A percentile compares a stretch with the other conserved stretches of the same genome.
phyloP scores from a whole-genome alignment of 2,113 vertebrate species.

The Todiramphus chloris region DNA sequence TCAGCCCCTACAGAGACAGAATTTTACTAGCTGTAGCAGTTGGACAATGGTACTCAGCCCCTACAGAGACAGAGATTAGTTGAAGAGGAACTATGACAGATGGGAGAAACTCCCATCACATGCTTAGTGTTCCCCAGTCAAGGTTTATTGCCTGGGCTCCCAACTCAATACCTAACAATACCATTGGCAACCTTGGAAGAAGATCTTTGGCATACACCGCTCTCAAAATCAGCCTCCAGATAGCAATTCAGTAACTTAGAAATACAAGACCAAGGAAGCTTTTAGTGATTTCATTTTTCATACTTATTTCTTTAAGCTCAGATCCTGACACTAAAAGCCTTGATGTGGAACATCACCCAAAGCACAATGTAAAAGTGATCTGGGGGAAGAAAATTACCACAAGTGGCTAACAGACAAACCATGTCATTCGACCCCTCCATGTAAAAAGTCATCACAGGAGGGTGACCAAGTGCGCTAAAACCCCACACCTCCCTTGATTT shows the following conservation, averaged over 20 bases:
- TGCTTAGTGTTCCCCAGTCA: neutral
- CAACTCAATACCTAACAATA: neutral
- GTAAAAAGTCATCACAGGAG: neutral
- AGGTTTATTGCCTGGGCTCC: neutral
- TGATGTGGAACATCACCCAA: neutral
- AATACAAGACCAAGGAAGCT: neutral
- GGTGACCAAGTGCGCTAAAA: slow-evolving; percentile 7
- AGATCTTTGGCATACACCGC: neutral
- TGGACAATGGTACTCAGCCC: accelerated
- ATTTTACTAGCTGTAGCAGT: neutral
- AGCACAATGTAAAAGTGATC: neutral
- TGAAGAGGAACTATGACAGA: neutral
- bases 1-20: neutral
- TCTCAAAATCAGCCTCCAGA: neutral
- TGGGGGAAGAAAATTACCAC: neutral
- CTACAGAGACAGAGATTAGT: neutral
- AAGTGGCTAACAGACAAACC: neutral
- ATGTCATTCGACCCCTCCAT: neutral
- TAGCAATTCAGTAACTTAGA: neutral
- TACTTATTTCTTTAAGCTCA: neutral
- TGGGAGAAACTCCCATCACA: neutral
- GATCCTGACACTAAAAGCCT: neutral
- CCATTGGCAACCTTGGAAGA: neutral
- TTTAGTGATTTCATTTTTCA: neutral
- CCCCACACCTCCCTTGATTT: neutral